Percentiles rank a stretch among this genome's conserved stretches.
These are phyloP conservation scores for Salarias fasciatus DNA, from an alignment of 2,797 vertebrate species.

Conservation along the genomic window DNA sequence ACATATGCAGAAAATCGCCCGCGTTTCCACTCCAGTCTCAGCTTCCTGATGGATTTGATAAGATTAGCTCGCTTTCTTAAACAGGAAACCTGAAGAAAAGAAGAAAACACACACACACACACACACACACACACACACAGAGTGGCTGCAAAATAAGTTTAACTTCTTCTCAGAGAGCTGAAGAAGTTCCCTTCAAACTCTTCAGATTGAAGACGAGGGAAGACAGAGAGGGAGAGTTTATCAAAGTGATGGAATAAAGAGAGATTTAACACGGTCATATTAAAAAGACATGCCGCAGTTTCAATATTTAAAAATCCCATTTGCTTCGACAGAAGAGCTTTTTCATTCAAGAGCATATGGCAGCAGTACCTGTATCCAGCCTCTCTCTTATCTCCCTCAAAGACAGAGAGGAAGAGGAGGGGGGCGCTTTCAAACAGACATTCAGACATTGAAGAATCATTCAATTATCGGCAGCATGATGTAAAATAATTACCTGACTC, in stretches of 20 bases:
- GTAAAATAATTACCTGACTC: slow-evolving; percentile 98
- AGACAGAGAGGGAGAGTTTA: slow-evolving; percentile 66
- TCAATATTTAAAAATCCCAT: slow-evolving; percentile 85
- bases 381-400: slow-evolving; percentile 87
- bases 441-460: slow-evolving; percentile 93
- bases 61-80: slow-evolving; percentile 85
- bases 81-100: slow-evolving; percentile 80
- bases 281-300: slow-evolving; percentile 82
- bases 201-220: slow-evolving; percentile 44
- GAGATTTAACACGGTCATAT: slow-evolving; percentile 81
- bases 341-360: slow-evolving; percentile 84
- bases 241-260: slow-evolving; percentile 84
- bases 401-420: slow-evolving; percentile 65
- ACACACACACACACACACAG: slow-evolving; percentile 5
- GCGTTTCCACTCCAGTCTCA: slow-evolving; percentile 79
- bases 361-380: slow-evolving; percentile 80
- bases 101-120: background rate
- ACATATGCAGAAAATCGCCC: slow-evolving; percentile 73
- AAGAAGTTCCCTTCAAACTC: slow-evolving; percentile 75
- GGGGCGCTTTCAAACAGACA: slow-evolving; percentile 90
- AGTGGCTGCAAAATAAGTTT: slow-evolving; percentile 75
- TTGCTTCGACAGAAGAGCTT: slow-evolving; percentile 81
- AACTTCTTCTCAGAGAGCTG: slow-evolving; percentile 67
- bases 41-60: slow-evolving; percentile 85
- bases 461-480: slow-evolving; percentile 99